A percentile compares a stretch with the other conserved stretches of the same genome.
phyloP scores from a whole-genome alignment of 1,140 invertebrate species.

The Lineus longissimus region DNA sequence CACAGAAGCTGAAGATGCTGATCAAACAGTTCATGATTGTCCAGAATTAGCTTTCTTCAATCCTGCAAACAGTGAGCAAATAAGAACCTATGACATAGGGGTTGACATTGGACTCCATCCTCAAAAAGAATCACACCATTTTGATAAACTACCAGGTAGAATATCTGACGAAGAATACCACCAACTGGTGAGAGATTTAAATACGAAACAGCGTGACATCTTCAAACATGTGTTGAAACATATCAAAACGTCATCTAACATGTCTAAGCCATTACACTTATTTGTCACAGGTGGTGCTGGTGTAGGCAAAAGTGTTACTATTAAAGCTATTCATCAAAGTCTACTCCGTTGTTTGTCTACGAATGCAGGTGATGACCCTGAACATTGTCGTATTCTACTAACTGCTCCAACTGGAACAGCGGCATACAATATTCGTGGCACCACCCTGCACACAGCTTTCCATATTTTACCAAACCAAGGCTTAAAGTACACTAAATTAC shows the following conservation, averaged over 20 bases:
- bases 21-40: neutral
- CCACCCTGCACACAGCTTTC: constrained; percentile 16
- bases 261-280: constrained; percentile 11
- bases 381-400: constrained; percentile 14
- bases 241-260: neutral
- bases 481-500: constrained; percentile 6
- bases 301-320: constrained; percentile 19
- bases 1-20: neutral
- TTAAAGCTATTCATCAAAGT: constrained; percentile 17
- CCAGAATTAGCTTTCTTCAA: neutral
- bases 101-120: neutral
- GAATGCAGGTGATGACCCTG: neutral
- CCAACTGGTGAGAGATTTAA: neutral
- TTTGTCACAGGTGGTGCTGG: constrained; percentile 20
- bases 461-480: neutral
- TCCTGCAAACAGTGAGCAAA: neutral
- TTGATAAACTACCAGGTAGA: neutral
- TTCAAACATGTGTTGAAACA: neutral
- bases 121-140: neutral
- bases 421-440: constrained; percentile 17
- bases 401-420: constrained; percentile 11
- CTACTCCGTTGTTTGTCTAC: constrained; percentile 11
- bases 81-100: neutral
- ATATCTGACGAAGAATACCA: constrained; percentile 1
- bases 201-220: neutral